Percentiles rank a stretch among this genome's conserved stretches.
Evolutionary conservation across 2,113 vertebrate genomes (phyloP).

Genomic region (Clarias gariepinus): DNA sequence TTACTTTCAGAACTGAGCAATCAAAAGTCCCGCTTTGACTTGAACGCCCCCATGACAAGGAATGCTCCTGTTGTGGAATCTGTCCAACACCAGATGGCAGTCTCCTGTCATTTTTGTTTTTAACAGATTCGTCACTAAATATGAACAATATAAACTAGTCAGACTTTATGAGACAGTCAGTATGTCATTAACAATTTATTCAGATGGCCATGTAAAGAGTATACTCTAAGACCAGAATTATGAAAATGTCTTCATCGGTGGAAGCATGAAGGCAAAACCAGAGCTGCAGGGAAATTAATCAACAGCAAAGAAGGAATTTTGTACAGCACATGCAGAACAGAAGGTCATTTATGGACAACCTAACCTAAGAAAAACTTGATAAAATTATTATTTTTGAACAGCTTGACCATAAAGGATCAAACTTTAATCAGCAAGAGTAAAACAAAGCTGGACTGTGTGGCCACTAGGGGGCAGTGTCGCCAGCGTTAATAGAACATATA

Average conservation of each 20-base stretch:
- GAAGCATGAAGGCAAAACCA: no score
- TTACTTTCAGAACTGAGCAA: no score
- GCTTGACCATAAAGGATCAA: background rate
- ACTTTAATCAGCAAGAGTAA: background rate
- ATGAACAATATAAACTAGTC: background rate
- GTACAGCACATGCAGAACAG: no score
- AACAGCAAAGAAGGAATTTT: no score
- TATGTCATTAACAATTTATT: background rate
- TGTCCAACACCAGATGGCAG: background rate
- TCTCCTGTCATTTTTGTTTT: background rate
- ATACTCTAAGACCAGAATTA: background rate
- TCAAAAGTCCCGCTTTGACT: no score
- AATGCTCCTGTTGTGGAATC: background rate
- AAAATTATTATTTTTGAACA: background rate
- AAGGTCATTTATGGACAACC: no score
- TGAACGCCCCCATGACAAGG: no score
- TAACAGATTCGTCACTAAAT: background rate
- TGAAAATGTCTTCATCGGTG: no score
- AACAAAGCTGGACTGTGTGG: background rate
- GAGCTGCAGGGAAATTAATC: no score
- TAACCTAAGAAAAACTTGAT: background rate
- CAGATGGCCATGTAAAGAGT: background rate
- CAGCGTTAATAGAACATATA: background rate
- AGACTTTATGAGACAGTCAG: background rate
- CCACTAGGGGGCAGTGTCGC: background rate